These are phyloP conservation scores for Neodon shergylaensis DNA, from an alignment of 2,113 vertebrate genomes.

Conservation along the genomic window DNA sequence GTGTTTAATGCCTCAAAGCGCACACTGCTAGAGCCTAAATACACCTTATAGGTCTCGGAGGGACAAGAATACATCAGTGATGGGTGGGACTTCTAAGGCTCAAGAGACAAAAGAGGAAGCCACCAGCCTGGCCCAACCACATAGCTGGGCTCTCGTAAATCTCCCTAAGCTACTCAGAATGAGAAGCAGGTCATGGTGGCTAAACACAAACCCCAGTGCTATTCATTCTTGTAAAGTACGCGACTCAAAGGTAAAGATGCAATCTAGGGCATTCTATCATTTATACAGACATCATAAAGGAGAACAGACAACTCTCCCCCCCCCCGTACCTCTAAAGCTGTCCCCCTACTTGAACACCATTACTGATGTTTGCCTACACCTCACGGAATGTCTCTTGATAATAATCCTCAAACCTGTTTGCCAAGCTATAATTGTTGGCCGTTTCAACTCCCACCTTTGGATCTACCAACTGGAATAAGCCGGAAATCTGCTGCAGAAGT, in stretches of 20 bases:
- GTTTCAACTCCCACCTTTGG: not conserved
- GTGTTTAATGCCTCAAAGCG: not conserved
- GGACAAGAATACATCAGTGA: not conserved
- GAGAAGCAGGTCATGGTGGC: slow-evolving; percentile 47
- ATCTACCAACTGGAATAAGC: not conserved
- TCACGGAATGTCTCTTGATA: not conserved
- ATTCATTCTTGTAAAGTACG: not conserved
- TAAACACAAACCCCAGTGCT: not conserved
- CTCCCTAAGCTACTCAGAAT: slow-evolving; percentile 43
- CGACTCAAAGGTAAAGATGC: slow-evolving; percentile 5
- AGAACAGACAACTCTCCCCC: not conserved
- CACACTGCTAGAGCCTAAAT: not conserved
- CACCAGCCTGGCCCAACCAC: not conserved
- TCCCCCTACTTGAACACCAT: not conserved
- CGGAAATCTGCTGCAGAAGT: not conserved
- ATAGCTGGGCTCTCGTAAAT: not conserved
- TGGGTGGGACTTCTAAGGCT: not conserved
- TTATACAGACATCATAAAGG: not conserved
- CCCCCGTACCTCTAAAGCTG: not conserved
- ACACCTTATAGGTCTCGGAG: not conserved
- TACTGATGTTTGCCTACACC: not conserved
- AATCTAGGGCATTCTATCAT: not conserved
- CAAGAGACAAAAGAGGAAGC: not conserved
- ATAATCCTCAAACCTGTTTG: not conserved
- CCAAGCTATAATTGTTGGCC: not conserved